A percentile compares a stretch with the other conserved stretches of the same genome.
These are phyloP conservation scores for Chloroceryle inda DNA, from an alignment of 2,797 vertebrate species.

Conservation along the genomic window DNA sequence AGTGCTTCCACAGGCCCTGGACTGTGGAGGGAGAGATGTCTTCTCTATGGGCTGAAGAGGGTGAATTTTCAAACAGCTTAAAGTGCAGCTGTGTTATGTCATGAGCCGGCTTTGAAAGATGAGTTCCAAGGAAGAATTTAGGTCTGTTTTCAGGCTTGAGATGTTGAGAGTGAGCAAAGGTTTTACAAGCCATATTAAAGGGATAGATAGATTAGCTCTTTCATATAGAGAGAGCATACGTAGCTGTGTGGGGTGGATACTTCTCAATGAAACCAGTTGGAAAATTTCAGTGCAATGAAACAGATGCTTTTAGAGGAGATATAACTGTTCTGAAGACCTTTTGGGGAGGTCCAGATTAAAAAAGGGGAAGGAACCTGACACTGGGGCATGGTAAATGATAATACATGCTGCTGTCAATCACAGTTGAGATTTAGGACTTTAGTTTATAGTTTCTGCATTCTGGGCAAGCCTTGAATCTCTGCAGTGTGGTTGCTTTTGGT, in stretches of 20 bases:
- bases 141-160: not conserved
- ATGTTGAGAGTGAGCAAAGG: not conserved
- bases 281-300: not conserved
- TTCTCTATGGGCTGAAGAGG: not conserved
- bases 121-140: not conserved
- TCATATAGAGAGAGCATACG: not conserved
- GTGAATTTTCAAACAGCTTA: not conserved
- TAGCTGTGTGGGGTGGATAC: not conserved
- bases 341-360: not conserved
- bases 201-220: not conserved
- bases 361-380: not conserved
- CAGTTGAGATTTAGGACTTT: not conserved
- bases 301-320: not conserved
- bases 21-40: not conserved
- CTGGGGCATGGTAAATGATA: not conserved
- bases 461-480: not conserved
- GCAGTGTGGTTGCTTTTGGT: accelerated
- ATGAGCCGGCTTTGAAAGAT: not conserved
- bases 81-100: not conserved
- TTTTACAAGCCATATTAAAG: not conserved
- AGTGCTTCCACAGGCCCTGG: not conserved
- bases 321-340: not conserved
- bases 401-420: not conserved
- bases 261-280: not conserved
- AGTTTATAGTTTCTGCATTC: not conserved